Conservation (phyloP, 2,797 vertebrate species). For the Cetoscarus ocellatus region DNA sequence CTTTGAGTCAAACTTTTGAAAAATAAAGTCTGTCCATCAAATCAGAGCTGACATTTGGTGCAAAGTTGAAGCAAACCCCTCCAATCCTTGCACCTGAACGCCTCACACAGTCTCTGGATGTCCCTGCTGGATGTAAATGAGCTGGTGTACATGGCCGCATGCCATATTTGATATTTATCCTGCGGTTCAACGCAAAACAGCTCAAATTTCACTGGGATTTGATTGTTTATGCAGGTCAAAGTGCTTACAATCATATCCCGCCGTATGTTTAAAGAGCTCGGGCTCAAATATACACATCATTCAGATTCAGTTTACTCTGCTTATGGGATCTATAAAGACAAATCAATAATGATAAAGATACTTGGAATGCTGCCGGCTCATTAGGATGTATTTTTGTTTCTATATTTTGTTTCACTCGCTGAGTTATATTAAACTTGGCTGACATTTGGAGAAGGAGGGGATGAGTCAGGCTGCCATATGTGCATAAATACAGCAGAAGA, state of each 20-base stretch:
- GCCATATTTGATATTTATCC: neutral
- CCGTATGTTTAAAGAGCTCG: neutral
- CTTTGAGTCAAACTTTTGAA: too few species aligned
- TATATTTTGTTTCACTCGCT: neutral
- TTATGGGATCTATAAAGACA: neutral
- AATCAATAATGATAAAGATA: neutral
- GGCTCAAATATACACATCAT: neutral
- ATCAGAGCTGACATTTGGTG: too few species aligned
- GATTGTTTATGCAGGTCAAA: neutral
- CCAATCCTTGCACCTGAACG: too few species aligned
- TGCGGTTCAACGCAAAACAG: neutral
- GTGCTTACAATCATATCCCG: neutral
- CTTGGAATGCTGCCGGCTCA: neutral
- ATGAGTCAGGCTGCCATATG: neutral
- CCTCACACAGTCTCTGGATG: too few species aligned
- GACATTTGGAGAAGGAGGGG: neutral
- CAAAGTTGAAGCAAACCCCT: too few species aligned
- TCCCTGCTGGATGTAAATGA: neutral
- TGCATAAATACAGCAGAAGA: neutral
- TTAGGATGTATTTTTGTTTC: neutral
- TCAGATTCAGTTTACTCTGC: neutral
- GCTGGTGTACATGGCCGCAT: neutral
- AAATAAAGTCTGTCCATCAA: too few species aligned
- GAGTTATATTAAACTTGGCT: neutral
- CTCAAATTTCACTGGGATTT: conserved; percentile 10